Evolutionary conservation across 2,888 invertebrate species (phyloP), one percentile per base, ranked within the genome.

Genomic region (Nymphalis urticae): DNA sequence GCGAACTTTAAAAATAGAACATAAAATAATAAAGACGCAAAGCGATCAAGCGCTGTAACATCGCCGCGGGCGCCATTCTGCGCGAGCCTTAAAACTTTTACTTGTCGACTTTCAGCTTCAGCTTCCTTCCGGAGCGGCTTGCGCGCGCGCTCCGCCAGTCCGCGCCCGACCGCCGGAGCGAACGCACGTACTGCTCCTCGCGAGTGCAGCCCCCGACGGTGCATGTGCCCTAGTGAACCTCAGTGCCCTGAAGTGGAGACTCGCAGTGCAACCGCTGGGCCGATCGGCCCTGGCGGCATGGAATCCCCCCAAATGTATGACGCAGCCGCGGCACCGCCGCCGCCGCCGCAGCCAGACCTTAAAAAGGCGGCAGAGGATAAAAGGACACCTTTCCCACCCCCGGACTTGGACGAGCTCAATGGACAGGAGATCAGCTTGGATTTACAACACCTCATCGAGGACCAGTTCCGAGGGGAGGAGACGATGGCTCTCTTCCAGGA

Each of bases 381-480:
- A 80, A 93, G 96, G 80, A 93, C 95, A 79, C 94, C 96, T 70
- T 96, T 96, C 87, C 95, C 96, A 72, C 96, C 96, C 70, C 96
- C 96, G 72, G 97, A 98, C 83, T 91, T 98, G 72, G 96, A 97
- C 84, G 98, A 98, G 86, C 94, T 98, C 81, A 97, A 97, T 86
- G 96, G 97, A 69, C 97, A 97, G 76, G 98, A 98, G 90, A 97
- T 98, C 85, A 97, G 97, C 75, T 93, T 98, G 82, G 98, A 98
- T 83, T 93, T 98, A 75, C 97, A 98, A 84, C 96, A 97, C 87
- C 94, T 98, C 80, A 98, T 98, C 83, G 97, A 98, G 90, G 98
- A 98, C 86, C 97, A 97, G 90, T 97, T 98, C 90, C 95, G 96
- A 79, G 97, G 97, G 78, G 94, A 95, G 82, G 95, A 95, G 80